These are phyloP conservation scores for Rhabdophis nuchalis DNA, from an alignment of 2,797 vertebrate genomes.

Conservation along the genomic window DNA sequence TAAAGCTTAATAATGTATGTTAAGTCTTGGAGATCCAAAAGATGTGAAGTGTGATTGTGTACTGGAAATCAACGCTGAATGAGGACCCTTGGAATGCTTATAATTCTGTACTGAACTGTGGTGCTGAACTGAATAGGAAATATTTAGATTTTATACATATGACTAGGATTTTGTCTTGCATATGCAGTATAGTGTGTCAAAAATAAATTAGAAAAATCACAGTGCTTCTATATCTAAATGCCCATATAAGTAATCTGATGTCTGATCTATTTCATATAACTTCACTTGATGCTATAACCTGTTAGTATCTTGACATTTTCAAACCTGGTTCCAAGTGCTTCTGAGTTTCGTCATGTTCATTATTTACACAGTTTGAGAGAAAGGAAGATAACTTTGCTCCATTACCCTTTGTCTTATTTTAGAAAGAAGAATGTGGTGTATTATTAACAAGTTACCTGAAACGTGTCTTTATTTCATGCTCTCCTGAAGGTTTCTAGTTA, in stretches of 20 bases:
- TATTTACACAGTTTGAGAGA: slow-evolving; percentile 73
- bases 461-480: slow-evolving; percentile 65
- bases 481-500: slow-evolving; percentile 68
- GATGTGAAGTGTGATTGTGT: not conserved
- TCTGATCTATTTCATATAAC: slow-evolving; percentile 30
- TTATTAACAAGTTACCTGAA: slow-evolving; percentile 77
- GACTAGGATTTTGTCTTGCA: not conserved
- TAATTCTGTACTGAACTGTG: not conserved
- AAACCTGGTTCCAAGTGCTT: slow-evolving; percentile 17
- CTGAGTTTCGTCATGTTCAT: slow-evolving; percentile 66
- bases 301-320: slow-evolving; percentile 17
- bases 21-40: not conserved
- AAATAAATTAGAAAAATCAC: not conserved
- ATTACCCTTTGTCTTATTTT: slow-evolving; percentile 69
- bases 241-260: slow-evolving; percentile 4
- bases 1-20: not conserved
- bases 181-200: not conserved
- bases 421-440: slow-evolving; percentile 37
- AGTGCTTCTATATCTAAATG: not conserved
- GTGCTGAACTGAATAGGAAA: not conserved
- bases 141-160: not conserved
- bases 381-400: slow-evolving; percentile 75
- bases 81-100: not conserved
- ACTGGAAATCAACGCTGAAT: not conserved
- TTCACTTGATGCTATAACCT: slow-evolving; percentile 31